Evolutionary conservation across 1,140 invertebrate species (phyloP).

Genomic region (Drosophila nasuta): DNA sequence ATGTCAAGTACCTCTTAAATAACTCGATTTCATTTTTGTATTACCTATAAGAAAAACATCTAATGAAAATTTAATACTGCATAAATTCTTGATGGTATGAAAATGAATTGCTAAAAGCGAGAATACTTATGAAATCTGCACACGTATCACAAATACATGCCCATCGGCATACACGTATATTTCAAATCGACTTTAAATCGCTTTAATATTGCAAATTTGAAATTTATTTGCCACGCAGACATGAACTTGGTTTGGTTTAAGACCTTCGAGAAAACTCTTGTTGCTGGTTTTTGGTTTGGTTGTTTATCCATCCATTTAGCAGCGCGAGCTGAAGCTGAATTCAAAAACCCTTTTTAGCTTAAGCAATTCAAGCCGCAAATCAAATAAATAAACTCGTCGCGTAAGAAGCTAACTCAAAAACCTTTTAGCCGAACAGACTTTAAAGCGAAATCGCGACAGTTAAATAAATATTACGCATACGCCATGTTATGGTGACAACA

Average conservation of each 20-base stretch:
- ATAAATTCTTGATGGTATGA: constrained; percentile 9
- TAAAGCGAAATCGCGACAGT: constrained; percentile 48
- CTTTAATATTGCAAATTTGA: constrained; percentile 28
- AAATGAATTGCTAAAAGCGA: constrained; percentile 17
- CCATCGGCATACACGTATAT: constrained; percentile 1
- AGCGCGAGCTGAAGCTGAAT: neutral
- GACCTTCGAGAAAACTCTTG: neutral
- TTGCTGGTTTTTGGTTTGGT: neutral
- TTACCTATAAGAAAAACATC: neutral
- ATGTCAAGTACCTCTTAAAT: neutral
- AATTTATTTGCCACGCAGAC: constrained; percentile 12
- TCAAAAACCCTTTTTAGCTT: constrained; percentile 30
- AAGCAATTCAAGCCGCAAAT: constrained; percentile 33
- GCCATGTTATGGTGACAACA: constrained; percentile 39
- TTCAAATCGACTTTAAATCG: constrained; percentile 27
- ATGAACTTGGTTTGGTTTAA: neutral
- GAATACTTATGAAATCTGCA: constrained; percentile 8
- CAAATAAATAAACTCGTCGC: constrained; percentile 30
- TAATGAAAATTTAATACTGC: constrained; percentile 1
- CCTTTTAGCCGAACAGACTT: constrained; percentile 40
- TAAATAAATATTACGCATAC: constrained; percentile 75
- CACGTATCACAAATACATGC: constrained; percentile 8
- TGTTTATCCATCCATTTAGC: neutral
- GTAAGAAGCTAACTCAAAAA: constrained; percentile 26
- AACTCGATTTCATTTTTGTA: neutral